Base-by-base conservation (phyloP, 2,888 invertebrate species). In the Dichetophora obliterata region DNA sequence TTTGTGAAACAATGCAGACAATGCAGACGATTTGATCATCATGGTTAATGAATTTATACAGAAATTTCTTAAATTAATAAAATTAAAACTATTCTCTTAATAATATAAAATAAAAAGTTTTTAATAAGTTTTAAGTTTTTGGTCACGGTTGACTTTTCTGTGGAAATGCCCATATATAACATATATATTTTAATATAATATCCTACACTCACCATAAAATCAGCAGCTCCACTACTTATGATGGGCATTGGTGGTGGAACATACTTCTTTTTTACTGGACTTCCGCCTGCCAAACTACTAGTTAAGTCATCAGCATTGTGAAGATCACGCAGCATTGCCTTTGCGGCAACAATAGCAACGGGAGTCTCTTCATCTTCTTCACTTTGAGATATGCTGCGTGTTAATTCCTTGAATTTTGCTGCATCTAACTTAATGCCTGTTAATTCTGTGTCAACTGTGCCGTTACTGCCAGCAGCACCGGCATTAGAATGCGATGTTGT, bases 341-440 rank as follows among this genome's bases (percentile, higher is more conserved):
- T 50, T 8, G 68, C 50, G n/a, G 48, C 68, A 19, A 50, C 14
- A 16, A 50, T 22, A 22, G 43, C 66, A 2, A 43, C 34, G 24
- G 31, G 57, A 54, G 22, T 79, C 54, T 75, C 71, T 69, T 78
- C 77, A 57, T 79, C 79, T 75, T 34, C 84, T 74, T 87, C 87
- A 78, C 84, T 82, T 77, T 86, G 85, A 77, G 87, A 87, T 80
- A 87, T 81, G 78, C 87, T 87, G 81, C 87, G 86, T 85, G 85
- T 83, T 52, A 79, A 82, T 73, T 86, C 86, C 77, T 86, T 84
- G 72, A 83, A 74, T 66, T 83, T 82, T 70, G 82, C 82, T 19
- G 84, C 78, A 77, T 80, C 79, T 31, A 78, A 73, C 57, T 57
- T 24, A 16, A 24, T 66, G 74, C 73, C 77, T 68, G 31, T 27